phyloP scores from a whole-genome alignment of 1,140 invertebrate species.

The Drosophila bipectinata region DNA sequence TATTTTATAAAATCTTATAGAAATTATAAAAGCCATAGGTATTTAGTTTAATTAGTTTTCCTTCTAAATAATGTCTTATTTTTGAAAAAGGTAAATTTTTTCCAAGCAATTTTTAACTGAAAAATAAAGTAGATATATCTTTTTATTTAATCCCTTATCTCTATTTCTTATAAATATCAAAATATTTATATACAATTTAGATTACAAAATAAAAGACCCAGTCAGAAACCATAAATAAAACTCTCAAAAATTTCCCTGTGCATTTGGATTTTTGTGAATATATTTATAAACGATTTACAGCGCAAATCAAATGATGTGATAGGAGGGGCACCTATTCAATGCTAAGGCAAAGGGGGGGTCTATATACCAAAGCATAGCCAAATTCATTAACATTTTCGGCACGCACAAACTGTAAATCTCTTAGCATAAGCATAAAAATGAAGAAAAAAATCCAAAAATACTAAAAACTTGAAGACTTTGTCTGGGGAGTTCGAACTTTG shows the following conservation, averaged over 20 bases:
- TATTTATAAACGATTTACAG: slow-evolving; percentile 64
- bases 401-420: slow-evolving; percentile 80
- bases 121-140: not conserved
- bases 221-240: not conserved
- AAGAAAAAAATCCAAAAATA: not conserved
- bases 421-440: slow-evolving; percentile 72
- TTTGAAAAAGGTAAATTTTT: not conserved
- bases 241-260: slow-evolving; percentile 6
- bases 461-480: slow-evolving; percentile 3
- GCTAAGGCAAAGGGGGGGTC: not conserved
- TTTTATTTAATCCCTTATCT: no score
- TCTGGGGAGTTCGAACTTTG: not conserved
- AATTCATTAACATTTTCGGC: slow-evolving; percentile 82
- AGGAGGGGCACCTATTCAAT: not conserved
- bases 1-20: no score
- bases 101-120: no score
- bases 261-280: slow-evolving; percentile 41
- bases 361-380: slow-evolving; percentile 46
- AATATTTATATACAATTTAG: not conserved
- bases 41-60: no score
- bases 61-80: not conserved
- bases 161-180: not conserved
- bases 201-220: not conserved
- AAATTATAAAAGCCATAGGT: no score
- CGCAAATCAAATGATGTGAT: slow-evolving; percentile 55